Percentiles rank a stretch among this genome's conserved stretches.
Evolutionary conservation across 2,797 vertebrate genomes (phyloP).

Genomic region (Hydrolagus colliei): DNA sequence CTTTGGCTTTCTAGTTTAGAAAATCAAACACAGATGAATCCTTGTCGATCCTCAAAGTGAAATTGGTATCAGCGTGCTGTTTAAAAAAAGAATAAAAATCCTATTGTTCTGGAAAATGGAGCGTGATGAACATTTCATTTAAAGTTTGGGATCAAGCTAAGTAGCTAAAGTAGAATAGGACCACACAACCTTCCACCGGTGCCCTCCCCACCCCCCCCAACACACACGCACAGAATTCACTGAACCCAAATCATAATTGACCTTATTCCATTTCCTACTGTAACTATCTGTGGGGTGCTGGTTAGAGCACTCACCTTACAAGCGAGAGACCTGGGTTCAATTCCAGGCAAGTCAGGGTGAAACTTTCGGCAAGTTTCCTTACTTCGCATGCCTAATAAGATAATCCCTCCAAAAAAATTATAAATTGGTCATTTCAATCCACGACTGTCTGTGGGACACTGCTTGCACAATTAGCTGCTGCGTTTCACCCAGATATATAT

Average conservation of each 20-base stretch:
- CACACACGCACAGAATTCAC: neutral
- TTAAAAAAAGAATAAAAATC: slow-evolving; percentile 20
- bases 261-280: neutral
- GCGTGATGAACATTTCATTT: slow-evolving; percentile 24
- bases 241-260: neutral
- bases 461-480: neutral
- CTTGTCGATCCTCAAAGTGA: slow-evolving; percentile 28
- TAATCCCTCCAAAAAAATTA: no score
- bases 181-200: neutral
- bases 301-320: neutral
- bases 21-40: slow-evolving; percentile 32
- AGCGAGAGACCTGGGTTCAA: no score
- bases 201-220: no score
- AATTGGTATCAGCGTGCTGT: slow-evolving; percentile 27
- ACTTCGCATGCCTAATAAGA: no score
- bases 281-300: neutral
- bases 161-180: neutral
- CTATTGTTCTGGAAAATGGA: slow-evolving; percentile 26
- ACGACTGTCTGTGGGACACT: no score
- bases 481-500: no score
- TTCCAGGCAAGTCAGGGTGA: no score
- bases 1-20: slow-evolving; percentile 26
- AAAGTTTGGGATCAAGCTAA: slow-evolving; percentile 23
- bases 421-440: no score
- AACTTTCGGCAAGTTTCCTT: no score